Conservation (phyloP, 2,797 vertebrate species). For the Gambelia wislizenii region DNA sequence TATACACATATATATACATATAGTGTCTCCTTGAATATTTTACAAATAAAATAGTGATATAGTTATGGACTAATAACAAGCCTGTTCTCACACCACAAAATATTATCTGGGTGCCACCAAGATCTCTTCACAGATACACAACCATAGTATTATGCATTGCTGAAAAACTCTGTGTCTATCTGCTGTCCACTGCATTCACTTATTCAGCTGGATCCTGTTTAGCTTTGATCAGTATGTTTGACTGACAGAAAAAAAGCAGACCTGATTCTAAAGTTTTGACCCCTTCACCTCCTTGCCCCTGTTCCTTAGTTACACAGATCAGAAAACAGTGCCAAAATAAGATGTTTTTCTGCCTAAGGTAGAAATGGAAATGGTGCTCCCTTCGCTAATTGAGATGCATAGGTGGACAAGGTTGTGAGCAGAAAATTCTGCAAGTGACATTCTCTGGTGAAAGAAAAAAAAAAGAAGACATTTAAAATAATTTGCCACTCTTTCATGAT, state of each 20-base stretch:
- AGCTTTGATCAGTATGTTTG: neutral
- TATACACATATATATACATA: too few relatives aligned
- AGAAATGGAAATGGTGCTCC: too few relatives aligned
- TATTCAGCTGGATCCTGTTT: neutral
- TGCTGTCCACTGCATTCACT: neutral
- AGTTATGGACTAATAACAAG: neutral
- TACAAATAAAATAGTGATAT: neutral
- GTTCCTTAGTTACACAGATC: neutral
- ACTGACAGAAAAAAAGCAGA: too few relatives aligned
- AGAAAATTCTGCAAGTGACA: too few relatives aligned
- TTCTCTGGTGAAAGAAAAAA: too few relatives aligned
- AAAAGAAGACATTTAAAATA: too few relatives aligned
- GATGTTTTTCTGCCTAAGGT: too few relatives aligned
- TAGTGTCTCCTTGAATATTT: neutral
- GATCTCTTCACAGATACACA: neutral
- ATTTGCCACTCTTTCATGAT: too few relatives aligned
- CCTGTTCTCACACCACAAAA: neutral
- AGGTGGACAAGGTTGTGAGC: too few relatives aligned
- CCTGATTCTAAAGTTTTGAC: neutral
- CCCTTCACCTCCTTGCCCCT: neutral
- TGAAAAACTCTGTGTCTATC: neutral
- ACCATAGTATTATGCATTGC: neutral
- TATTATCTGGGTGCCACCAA: neutral
- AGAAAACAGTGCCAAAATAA: neutral
- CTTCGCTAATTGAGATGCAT: too few relatives aligned